phyloP scores from a whole-genome alignment of 2,888 invertebrate species.

The Nymphalis c-album region DNA sequence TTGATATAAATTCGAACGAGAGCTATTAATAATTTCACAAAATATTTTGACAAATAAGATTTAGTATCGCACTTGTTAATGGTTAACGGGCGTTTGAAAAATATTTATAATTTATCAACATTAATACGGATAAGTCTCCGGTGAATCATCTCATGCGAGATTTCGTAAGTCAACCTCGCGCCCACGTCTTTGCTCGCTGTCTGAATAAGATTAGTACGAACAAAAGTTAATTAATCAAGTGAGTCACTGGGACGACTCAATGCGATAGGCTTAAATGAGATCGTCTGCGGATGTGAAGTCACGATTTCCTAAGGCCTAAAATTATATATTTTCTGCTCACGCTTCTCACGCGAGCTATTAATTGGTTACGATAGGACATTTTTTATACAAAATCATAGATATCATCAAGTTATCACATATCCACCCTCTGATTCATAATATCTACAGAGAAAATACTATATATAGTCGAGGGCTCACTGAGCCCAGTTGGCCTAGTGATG shows the following conservation, averaged over 20 bases:
- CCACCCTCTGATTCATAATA: no score
- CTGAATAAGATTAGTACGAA: slow-evolving; percentile 46
- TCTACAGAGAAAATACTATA: no score
- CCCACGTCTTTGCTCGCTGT: slow-evolving; percentile 41
- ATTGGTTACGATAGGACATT: no score
- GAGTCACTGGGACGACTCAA: slow-evolving; percentile 43
- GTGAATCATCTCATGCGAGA: slow-evolving; percentile 42
- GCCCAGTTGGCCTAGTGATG: no score
- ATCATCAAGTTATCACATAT: no score
- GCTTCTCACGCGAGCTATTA: no score
- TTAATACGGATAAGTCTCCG: slow-evolving; percentile 17
- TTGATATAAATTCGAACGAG: slow-evolving; percentile 10
- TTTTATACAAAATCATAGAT: no score
- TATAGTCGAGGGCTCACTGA: no score
- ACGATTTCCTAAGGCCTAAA: slow-evolving; percentile 21
- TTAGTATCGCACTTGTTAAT: slow-evolving; percentile 35
- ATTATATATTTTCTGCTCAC: neutral
- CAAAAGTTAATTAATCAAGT: slow-evolving; percentile 49
- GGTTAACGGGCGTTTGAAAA: slow-evolving; percentile 31
- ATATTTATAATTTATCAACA: slow-evolving; percentile 30
- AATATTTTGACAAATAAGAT: slow-evolving; percentile 31
- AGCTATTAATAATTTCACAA: slow-evolving; percentile 14
- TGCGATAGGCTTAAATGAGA: slow-evolving; percentile 31
- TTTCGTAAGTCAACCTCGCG: slow-evolving; percentile 43
- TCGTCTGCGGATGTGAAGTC: slow-evolving; percentile 18